Percentiles rank a stretch among this genome's conserved stretches.
phyloP scores from a whole-genome alignment of 2,113 vertebrate species.

The Atlantisia rogersi region DNA sequence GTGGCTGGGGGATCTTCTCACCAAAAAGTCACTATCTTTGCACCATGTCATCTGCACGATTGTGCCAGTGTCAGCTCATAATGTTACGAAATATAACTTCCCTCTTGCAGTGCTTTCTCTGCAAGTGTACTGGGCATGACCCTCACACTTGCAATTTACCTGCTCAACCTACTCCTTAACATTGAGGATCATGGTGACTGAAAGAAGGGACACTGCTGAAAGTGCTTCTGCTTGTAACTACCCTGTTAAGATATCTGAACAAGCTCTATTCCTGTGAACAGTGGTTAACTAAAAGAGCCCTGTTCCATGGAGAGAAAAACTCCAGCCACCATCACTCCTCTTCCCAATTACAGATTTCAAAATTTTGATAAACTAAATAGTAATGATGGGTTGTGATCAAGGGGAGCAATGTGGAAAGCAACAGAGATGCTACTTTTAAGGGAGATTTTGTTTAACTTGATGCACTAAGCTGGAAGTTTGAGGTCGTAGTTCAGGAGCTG shows the following conservation, averaged over 20 bases:
- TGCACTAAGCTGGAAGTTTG: neutral
- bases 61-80: rapidly evolving
- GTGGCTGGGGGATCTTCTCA: neutral
- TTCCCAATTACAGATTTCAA: neutral
- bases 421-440: neutral
- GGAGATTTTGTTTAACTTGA: neutral
- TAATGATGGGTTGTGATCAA: neutral
- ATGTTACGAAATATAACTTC: neutral
- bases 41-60: rapidly evolving
- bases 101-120: neutral
- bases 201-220: neutral
- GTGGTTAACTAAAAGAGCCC: neutral
- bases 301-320: neutral
- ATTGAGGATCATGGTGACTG: neutral
- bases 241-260: neutral
- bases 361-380: neutral
- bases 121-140: rapidly evolving
- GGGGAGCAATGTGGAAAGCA: neutral
- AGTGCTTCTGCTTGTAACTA: neutral
- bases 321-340: rapidly evolving
- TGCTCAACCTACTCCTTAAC: neutral
- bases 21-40: neutral
- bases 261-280: neutral
- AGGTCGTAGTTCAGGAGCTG: neutral
- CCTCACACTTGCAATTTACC: neutral